These are phyloP conservation scores for Pachymerium ferrugineum DNA, from an alignment of 2,888 invertebrate genomes.

Conservation along the genomic window DNA sequence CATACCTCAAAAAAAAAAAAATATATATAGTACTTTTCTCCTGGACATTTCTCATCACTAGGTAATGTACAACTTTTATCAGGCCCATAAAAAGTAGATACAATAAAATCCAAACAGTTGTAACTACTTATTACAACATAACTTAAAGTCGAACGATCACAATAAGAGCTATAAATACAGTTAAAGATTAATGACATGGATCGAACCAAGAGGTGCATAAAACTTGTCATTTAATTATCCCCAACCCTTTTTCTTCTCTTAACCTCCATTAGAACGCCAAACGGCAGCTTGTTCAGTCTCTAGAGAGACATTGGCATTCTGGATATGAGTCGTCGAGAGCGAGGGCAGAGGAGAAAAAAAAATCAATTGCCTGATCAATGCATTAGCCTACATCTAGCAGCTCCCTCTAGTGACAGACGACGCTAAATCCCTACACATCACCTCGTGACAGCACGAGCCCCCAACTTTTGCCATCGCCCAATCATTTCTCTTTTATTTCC, in stretches of 20 bases:
- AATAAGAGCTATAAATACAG: not conserved
- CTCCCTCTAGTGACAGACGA: not conserved
- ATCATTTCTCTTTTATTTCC: not conserved
- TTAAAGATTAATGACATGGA: not conserved
- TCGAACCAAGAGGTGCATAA: not conserved
- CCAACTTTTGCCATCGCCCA: not conserved
- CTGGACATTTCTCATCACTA: not conserved
- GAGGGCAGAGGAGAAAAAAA: not conserved
- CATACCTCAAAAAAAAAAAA: not conserved
- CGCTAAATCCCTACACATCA: not conserved
- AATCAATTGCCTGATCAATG: slow-evolving; percentile 13
- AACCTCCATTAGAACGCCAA: not conserved
- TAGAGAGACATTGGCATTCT: not conserved
- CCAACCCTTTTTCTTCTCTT: not conserved
- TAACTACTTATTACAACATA: not conserved
- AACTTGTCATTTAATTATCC: slow-evolving; percentile 3
- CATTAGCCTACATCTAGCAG: not conserved
- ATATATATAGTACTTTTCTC: too few relatives aligned
- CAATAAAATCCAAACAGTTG: slow-evolving; percentile 14
- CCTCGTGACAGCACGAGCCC: not conserved
- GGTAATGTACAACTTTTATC: slow-evolving; percentile 6
- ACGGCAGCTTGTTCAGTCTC: slow-evolving; percentile 6
- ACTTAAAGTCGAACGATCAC: not conserved
- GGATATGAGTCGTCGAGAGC: slow-evolving; percentile 1
- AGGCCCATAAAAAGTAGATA: not conserved